Evolutionary conservation across 2,888 invertebrate species (phyloP), one percentile per base, ranked within the genome.

Genomic region (Leistus spinibarbis): DNA sequence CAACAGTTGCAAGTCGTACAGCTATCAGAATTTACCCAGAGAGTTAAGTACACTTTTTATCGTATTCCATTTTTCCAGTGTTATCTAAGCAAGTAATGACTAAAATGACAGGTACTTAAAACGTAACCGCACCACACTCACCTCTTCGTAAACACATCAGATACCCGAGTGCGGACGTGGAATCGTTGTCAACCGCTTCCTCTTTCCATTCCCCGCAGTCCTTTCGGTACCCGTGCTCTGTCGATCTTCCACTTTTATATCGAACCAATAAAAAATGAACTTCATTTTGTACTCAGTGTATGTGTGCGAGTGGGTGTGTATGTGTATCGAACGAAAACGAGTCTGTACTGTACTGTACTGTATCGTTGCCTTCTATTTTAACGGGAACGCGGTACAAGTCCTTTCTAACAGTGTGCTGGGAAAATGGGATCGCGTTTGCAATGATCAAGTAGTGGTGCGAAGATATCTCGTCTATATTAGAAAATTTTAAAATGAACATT

Each of bases 21-120:
- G 65, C 72, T 40, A 72, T 72, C 72, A 66, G 65, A 66, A 65
- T 71, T 71, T 64, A 56, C 56, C 62, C 70, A 53, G 53, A 72
- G 72, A 54, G 72, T 66, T 66, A 65, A 73, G 67, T 73, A 73
- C 67, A 73, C 22, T 80, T 79, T 80, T 80, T 79, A 79, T 79
- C 78, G 78, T 78, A 78, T 78, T 77, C 79, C 78, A 75, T 75
- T 75, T 79, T 79, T 78, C 79, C 79, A 78, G 74, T 79, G 79
- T 80, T 80, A 80, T 80, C 80, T 79, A 76, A 73, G 65, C 78
- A 77, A 78, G 79, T 80, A 80, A 80, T 80, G 80, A 80, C 80
- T 79, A 75, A 79, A 80, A 80, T 79, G 80, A 79, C 80, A 78
- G 79, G 79, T 79, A 79, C 79, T 79, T 78, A 78, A 79, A 79